These are phyloP conservation scores for Drosophila pullipes DNA, from an alignment of 2,888 invertebrate genomes.

Conservation along the genomic window DNA sequence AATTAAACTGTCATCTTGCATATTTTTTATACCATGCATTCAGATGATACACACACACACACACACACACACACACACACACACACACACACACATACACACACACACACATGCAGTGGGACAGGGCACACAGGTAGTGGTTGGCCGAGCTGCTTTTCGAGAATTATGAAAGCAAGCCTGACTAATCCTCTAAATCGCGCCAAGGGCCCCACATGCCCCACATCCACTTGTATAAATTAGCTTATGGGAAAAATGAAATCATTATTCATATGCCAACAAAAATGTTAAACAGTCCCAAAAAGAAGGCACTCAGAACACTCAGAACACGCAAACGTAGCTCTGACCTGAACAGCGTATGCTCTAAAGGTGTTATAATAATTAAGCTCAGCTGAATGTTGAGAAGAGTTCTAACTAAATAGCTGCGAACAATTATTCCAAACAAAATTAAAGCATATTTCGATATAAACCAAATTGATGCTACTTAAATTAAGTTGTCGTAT, in stretches of 20 bases:
- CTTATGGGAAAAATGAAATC: constrained; percentile 83
- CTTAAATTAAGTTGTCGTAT: background rate
- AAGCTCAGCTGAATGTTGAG: constrained; percentile 40
- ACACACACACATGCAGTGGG: constrained; percentile 25
- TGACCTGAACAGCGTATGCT: constrained; percentile 25
- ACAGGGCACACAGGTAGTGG: constrained; percentile 60
- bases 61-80: constrained; percentile 19
- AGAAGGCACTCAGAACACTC: constrained; percentile 11
- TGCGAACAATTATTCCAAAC: background rate
- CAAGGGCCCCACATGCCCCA: constrained; percentile 57
- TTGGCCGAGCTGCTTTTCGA: constrained; percentile 54
- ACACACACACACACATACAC: constrained; percentile 24
- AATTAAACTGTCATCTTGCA: constrained; percentile 86
- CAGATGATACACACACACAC: constrained; percentile 53
- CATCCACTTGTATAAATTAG: constrained; percentile 82
- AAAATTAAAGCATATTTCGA: background rate
- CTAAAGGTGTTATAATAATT: constrained; percentile 51
- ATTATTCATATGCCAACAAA: constrained; percentile 80
- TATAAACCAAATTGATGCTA: background rate
- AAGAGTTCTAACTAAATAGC: background rate
- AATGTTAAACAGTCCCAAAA: constrained; percentile 69
- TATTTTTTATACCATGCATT: constrained; percentile 81
- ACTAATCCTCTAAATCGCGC: constrained; percentile 83
- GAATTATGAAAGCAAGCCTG: constrained; percentile 82
- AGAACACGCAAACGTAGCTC: constrained; percentile 16